phyloP scores from a whole-genome alignment of 2,888 invertebrate species.

The Polietes domitor region DNA sequence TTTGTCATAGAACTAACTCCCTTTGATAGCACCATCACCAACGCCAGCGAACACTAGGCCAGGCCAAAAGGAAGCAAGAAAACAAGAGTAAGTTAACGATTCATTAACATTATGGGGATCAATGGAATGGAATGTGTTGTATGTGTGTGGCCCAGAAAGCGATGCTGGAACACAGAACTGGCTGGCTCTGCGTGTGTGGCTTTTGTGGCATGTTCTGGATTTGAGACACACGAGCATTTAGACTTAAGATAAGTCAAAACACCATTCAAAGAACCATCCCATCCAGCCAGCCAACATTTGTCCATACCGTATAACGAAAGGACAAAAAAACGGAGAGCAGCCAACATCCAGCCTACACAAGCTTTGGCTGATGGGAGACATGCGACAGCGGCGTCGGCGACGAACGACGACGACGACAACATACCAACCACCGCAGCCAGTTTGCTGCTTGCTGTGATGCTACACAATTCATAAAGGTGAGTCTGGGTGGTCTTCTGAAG shows the following conservation, averaged over 20 bases:
- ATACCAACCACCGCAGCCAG: neutral
- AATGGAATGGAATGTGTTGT: conserved; percentile 19
- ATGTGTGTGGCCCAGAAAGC: neutral
- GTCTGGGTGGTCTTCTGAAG: conserved; percentile 30
- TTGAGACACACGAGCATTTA: conserved; percentile 41
- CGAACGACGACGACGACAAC: too few species aligned
- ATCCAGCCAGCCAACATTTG: neutral
- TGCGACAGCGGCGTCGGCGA: too few species aligned
- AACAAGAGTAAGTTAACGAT: conserved; percentile 26
- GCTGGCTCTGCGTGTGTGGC: conserved; percentile 35
- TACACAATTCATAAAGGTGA: conserved; percentile 63
- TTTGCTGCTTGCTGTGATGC: conserved; percentile 26
- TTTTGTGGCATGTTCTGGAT: neutral
- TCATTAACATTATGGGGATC: conserved; percentile 56
- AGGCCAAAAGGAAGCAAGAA: conserved; percentile 14
- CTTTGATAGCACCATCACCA: too few species aligned
- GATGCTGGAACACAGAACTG: neutral
- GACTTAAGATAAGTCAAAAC: conserved; percentile 48
- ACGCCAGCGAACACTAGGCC: neutral
- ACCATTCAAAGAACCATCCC: conserved; percentile 12
- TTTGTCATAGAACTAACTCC: too few species aligned
- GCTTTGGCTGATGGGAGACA: neutral
- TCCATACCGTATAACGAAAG: neutral
- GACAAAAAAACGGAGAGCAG: conserved; percentile 8
- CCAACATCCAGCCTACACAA: conserved; percentile 7